phyloP scores from a whole-genome alignment of 2,113 vertebrate genomes.

The Hipposideros armiger region DNA sequence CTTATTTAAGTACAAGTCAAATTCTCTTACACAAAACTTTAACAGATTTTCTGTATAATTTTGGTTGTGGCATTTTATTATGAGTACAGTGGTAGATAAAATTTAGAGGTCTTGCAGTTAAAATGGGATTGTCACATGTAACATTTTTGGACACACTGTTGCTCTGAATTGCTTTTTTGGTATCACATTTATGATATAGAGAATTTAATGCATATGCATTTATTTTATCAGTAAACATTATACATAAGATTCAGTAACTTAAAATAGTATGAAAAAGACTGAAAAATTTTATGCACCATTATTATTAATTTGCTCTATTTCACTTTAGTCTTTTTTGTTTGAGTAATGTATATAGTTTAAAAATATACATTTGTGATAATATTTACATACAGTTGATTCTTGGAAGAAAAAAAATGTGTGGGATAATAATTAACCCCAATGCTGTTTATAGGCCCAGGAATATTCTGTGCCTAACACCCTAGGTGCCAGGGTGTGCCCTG shows the following conservation, averaged over 20 bases:
- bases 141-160: not conserved
- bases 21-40: slow-evolving; percentile 39
- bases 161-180: not conserved
- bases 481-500: not conserved
- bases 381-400: slow-evolving; percentile 54
- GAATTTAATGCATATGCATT: slow-evolving; percentile 1
- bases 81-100: slow-evolving; percentile 4
- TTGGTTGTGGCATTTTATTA: slow-evolving; percentile 44
- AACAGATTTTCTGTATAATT: slow-evolving; percentile 34
- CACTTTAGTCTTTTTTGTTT: slow-evolving; percentile 30
- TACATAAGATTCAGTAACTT: not conserved
- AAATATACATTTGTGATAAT: slow-evolving; percentile 38
- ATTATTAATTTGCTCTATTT: slow-evolving; percentile 49
- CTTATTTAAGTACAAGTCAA: slow-evolving; percentile 30
- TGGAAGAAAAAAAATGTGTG: not conserved
- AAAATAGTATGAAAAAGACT: slow-evolving; percentile 21
- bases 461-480: not conserved
- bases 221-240: slow-evolving; percentile 45
- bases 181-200: not conserved
- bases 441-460: not conserved
- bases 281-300: not conserved
- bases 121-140: slow-evolving; percentile 4
- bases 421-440: not conserved
- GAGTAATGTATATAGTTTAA: slow-evolving; percentile 34
- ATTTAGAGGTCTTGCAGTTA: slow-evolving; percentile 14